Conservation (phyloP, 2,888 invertebrate species). For the Euzophera pinguis region DNA sequence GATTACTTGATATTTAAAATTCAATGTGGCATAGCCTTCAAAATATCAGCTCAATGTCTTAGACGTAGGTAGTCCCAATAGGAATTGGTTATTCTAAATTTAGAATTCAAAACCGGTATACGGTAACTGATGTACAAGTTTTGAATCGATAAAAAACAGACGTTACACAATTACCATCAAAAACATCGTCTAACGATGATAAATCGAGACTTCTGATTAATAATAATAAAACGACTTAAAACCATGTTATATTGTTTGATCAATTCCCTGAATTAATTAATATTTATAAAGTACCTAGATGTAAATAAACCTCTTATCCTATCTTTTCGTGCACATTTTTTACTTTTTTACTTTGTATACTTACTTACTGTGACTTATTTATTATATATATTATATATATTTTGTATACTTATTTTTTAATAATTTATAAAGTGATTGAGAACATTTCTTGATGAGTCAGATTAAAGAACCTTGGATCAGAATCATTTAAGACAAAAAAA, state of each 20-base stretch:
- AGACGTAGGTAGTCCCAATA: neutral
- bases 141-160: neutral
- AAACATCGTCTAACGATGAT: neutral
- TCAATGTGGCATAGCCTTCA: neutral
- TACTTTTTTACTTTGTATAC: too few relatives aligned
- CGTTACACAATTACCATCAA: neutral
- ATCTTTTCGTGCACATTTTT: too few relatives aligned
- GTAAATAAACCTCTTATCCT: too few relatives aligned
- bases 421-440: too few relatives aligned
- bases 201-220: neutral
- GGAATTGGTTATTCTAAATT: neutral
- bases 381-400: too few relatives aligned
- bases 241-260: neutral
- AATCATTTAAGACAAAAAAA: neutral
- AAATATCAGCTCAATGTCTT: neutral
- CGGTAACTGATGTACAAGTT: conserved; percentile 1
- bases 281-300: too few relatives aligned
- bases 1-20: neutral
- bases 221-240: conserved; percentile 1
- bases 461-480: neutral
- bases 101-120: neutral
- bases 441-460: neutral
- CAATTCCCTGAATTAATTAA: neutral
- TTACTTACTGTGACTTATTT: too few relatives aligned
- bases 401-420: too few relatives aligned